A percentile compares a stretch with the other conserved stretches of the same genome.
phyloP scores from a whole-genome alignment of 2,113 vertebrate species.

The Lagenorhynchus albirostris region DNA sequence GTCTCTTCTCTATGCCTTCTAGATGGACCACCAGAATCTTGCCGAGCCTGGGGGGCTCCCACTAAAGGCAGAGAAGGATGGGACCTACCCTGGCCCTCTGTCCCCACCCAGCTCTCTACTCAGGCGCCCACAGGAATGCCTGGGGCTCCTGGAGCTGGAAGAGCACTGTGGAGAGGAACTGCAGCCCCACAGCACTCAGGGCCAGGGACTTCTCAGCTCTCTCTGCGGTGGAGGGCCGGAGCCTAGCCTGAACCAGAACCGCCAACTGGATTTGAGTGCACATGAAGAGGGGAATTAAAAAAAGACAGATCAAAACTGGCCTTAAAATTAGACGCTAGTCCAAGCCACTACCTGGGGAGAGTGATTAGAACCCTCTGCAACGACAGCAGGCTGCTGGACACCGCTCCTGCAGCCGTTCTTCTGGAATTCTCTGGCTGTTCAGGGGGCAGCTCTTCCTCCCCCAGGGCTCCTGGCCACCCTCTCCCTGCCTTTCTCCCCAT shows the following conservation, averaged over 20 bases:
- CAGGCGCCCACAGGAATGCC: not conserved
- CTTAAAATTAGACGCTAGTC: not conserved
- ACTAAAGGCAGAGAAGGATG: not conserved
- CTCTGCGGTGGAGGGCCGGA: rapidly evolving
- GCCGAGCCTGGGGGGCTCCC: too few relatives aligned
- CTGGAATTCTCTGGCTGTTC: not conserved
- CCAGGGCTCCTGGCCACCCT: not conserved
- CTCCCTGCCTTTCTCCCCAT: not conserved
- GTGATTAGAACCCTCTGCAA: not conserved
- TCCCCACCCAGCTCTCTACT: not conserved
- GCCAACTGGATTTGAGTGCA: not conserved
- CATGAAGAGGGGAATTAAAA: not conserved
- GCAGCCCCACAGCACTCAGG: not conserved
- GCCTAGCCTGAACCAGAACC: not conserved
- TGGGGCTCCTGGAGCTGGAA: not conserved
- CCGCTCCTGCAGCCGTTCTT: not conserved
- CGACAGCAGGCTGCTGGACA: not conserved
- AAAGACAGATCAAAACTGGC: not conserved
- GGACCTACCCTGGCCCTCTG: not conserved
- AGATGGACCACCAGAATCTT: not conserved
- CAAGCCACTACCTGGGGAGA: not conserved
- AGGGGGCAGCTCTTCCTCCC: not conserved
- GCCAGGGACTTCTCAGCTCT: not conserved
- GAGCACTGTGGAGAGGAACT: rapidly evolving
- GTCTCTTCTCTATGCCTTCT: not conserved